Evolutionary conservation across 1,140 invertebrate species (phyloP), one percentile per base, ranked within the genome.

Genomic region (Ceratoteleas bidentatus): DNA sequence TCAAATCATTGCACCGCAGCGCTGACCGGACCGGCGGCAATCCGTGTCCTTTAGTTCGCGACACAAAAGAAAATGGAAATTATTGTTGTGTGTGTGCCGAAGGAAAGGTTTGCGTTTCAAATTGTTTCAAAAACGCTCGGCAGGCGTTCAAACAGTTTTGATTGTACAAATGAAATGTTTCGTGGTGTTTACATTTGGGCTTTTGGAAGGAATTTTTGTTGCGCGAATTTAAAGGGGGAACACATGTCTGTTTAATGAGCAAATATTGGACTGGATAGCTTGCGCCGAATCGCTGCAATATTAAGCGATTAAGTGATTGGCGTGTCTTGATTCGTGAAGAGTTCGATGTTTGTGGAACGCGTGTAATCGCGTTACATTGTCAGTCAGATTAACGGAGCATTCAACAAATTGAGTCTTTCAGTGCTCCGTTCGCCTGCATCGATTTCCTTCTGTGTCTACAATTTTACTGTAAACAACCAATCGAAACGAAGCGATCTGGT

Each of bases 41-140:
- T 45, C 13, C 13, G 10, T 45, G 10, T n/a, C 10, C 11, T 45
- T 40, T 40, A 10, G 38, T 40, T 40, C 38, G 38, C 6, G 38
- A 11, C 2, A 40, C 38, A 40, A 40, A 40, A 11, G 38, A 40
- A 40, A 40, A 40, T 40, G 36, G 36, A 9, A 40, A 40, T 40
- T 40, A 40, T 40, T 40, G 36, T 11, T 11, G 36, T 8, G 36
- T 8, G 36, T 40, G 36, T 6, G 36, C 36, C 7, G 36, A 9
- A 40, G 6, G 36, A 11, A 11, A 40, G 7, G 66, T 70, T 70
- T 70, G 36, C 33, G 4, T 70, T 32, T 24, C 5, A 62, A 62
- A 73, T 62, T 62, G 40, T 73, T 47, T 45, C 33, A 36, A 73
- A 54, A 56, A 53, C 32, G 32, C 11, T 70, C 10, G 14, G 7